These are phyloP conservation scores for Pediacus dermestoides DNA, from an alignment of 2,888 invertebrate genomes.

Conservation along the genomic window DNA sequence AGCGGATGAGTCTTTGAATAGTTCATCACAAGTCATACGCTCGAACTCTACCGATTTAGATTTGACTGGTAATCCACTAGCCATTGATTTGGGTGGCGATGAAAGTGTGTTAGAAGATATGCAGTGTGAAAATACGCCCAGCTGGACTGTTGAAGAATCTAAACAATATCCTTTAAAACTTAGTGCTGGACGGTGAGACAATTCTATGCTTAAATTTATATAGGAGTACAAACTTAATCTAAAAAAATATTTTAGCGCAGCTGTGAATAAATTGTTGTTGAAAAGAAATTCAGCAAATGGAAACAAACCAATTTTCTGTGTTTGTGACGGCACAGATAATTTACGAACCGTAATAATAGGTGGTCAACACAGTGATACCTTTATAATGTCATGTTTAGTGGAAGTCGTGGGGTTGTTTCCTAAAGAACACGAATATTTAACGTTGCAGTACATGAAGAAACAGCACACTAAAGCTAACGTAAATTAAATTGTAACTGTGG, in stretches of 20 bases:
- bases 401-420: constrained; percentile 20
- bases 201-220: background rate
- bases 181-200: constrained; percentile 22
- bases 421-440: constrained; percentile 19
- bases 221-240: too few relatives aligned
- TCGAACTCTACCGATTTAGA: too few relatives aligned
- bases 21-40: too few relatives aligned
- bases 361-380: constrained; percentile 8
- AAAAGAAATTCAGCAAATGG: constrained; percentile 14
- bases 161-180: constrained; percentile 23
- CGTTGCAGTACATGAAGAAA: constrained; percentile 23
- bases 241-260: background rate
- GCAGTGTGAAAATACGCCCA: constrained; percentile 11
- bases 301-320: constrained; percentile 18
- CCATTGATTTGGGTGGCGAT: constrained; percentile 30
- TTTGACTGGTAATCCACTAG: constrained; percentile 31
- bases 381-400: constrained; percentile 18
- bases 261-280: constrained; percentile 12
- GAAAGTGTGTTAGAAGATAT: constrained; percentile 18
- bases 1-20: too few relatives aligned
- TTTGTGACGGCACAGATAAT: constrained; percentile 25
- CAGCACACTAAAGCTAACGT: constrained; percentile 20
- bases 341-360: constrained; percentile 25
- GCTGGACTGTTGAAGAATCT: constrained; percentile 19
- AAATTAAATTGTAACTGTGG: constrained; percentile 11